phyloP scores from a whole-genome alignment of 1,140 invertebrate species.

The Branchinecta lynchi region DNA sequence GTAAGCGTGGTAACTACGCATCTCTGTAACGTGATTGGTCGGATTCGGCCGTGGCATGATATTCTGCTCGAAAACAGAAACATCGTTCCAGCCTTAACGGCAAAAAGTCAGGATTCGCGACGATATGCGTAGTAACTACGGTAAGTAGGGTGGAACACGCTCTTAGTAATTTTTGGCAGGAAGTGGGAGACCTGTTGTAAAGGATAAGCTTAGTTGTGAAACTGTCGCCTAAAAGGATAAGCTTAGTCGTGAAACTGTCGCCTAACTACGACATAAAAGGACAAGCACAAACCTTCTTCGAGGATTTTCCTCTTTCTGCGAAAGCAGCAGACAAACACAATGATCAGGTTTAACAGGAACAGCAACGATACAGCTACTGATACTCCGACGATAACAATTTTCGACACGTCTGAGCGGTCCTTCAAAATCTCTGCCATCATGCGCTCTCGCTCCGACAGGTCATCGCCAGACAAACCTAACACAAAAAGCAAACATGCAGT shows the following conservation, averaged over 20 bases:
- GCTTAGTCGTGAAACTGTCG: slow-evolving; percentile 12
- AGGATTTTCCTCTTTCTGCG: slow-evolving; percentile 47
- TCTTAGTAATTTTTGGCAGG: too few species aligned
- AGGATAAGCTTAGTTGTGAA: too few species aligned
- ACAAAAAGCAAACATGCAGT: slow-evolving; percentile 17
- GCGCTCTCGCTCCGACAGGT: slow-evolving; percentile 27
- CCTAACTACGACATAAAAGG: slow-evolving; percentile 17
- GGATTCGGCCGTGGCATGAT: too few species aligned
- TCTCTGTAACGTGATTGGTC: too few species aligned
- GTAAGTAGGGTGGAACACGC: too few species aligned
- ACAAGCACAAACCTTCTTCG: slow-evolving; percentile 34
- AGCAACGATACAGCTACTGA: slow-evolving; percentile 59
- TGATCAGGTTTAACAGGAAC: slow-evolving; percentile 58
- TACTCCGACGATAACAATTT: slow-evolving; percentile 63
- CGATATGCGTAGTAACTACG: too few species aligned
- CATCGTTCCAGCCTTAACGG: too few species aligned
- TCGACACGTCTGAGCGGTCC: slow-evolving; percentile 48
- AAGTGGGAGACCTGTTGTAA: too few species aligned
- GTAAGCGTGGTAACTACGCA: too few species aligned
- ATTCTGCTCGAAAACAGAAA: too few species aligned
- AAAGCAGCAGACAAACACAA: slow-evolving; percentile 67
- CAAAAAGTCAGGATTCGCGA: too few species aligned
- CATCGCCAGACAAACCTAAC: slow-evolving; percentile 27
- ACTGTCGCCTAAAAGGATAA: slow-evolving; percentile 21
- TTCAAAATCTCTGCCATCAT: slow-evolving; percentile 46